A percentile compares a stretch with the other conserved stretches of the same genome.
Evolutionary conservation across 53 echinoderm and acorn worm genomes (phyloP).

Genomic region (Echinarachnius parma): DNA sequence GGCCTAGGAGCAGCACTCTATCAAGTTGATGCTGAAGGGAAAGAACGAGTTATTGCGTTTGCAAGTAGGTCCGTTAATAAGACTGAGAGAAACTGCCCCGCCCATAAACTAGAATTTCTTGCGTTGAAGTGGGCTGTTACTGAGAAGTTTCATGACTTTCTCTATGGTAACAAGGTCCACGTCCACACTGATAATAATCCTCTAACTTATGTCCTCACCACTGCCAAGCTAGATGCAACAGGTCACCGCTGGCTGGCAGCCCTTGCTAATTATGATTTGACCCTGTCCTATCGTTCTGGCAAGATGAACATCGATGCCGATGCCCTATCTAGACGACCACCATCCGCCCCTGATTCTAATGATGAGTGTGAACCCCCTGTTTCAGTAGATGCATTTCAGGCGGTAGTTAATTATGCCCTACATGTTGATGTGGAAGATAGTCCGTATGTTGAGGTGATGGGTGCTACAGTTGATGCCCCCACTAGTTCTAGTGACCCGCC

Average conservation of each 20-base stretch:
- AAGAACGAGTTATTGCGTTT: constrained; percentile 30
- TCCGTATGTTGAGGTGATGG: constrained; percentile 14
- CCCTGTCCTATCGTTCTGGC: too few relatives aligned
- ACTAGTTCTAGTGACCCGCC: not conserved
- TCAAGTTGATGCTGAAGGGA: constrained; percentile 22
- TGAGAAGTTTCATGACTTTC: constrained; percentile 48
- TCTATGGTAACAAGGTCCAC: constrained; percentile 40
- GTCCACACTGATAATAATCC: constrained; percentile 58
- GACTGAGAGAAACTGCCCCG: constrained; percentile 34
- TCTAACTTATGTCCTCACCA: constrained; percentile 43
- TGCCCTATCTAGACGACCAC: too few relatives aligned
- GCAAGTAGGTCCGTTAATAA: constrained; percentile 11
- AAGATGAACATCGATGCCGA: too few relatives aligned
- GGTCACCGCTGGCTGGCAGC: constrained; percentile 44
- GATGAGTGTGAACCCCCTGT: too few relatives aligned
- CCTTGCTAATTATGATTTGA: constrained; percentile 17
- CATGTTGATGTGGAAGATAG: constrained; percentile 17
- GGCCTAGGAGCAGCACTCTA: constrained; percentile 38
- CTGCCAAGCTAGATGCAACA: constrained; percentile 54
- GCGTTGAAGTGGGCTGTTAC: constrained; percentile 63
- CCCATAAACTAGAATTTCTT: constrained; percentile 50
- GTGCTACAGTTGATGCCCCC: not conserved
- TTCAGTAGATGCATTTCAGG: constrained; percentile 2
- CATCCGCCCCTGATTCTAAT: too few relatives aligned
- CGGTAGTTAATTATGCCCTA: not conserved